Percentiles rank a stretch among this genome's conserved stretches.
Evolutionary conservation across 2,797 vertebrate species (phyloP).

Genomic region (Megalops cyprinoides): DNA sequence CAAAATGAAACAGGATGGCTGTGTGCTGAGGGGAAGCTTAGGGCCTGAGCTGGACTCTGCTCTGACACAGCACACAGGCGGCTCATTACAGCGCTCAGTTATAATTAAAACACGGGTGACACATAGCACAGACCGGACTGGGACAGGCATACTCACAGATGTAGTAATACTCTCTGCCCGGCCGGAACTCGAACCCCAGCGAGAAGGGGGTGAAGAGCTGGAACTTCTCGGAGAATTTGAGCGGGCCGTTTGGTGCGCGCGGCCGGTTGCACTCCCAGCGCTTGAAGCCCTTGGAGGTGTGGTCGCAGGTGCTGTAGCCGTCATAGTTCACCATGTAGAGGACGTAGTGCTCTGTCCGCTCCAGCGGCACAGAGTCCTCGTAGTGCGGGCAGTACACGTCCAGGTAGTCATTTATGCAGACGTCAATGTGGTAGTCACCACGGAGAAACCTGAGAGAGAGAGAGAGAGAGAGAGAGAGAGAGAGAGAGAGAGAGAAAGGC

Average conservation of each 20-base stretch:
- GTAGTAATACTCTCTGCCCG: slow-evolving; percentile 97
- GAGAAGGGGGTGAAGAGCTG: slow-evolving; percentile 99
- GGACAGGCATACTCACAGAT: slow-evolving; percentile 85
- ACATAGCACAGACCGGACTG: slow-evolving; percentile 55
- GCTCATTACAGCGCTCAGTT: slow-evolving; percentile 33
- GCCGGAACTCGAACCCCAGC: slow-evolving; percentile 96
- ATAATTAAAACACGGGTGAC: not conserved
- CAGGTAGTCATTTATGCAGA: slow-evolving; percentile 98
- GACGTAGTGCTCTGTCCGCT: slow-evolving; percentile 90
- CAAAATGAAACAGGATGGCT: slow-evolving; percentile 55
- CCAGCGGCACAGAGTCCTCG: slow-evolving; percentile 82
- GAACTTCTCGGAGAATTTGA: slow-evolving; percentile 99
- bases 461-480: no score
- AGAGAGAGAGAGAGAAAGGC: not conserved
- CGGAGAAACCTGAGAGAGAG: slow-evolving; percentile 82
- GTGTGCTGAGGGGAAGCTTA: slow-evolving; percentile 43
- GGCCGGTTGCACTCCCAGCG: slow-evolving; percentile 98
- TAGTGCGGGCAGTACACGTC: slow-evolving; percentile 98
- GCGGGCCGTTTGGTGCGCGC: slow-evolving; percentile 88
- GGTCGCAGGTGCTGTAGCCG: slow-evolving; percentile 96
- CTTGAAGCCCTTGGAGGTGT: slow-evolving; percentile 96
- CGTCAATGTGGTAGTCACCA: slow-evolving; percentile 94
- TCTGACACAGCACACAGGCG: slow-evolving; percentile 31
- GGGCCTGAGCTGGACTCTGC: slow-evolving; percentile 35
- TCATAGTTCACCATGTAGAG: slow-evolving; percentile 99